Conservation (phyloP, 2,113 vertebrate species). For the Ictidomys tridecemlineatus region DNA sequence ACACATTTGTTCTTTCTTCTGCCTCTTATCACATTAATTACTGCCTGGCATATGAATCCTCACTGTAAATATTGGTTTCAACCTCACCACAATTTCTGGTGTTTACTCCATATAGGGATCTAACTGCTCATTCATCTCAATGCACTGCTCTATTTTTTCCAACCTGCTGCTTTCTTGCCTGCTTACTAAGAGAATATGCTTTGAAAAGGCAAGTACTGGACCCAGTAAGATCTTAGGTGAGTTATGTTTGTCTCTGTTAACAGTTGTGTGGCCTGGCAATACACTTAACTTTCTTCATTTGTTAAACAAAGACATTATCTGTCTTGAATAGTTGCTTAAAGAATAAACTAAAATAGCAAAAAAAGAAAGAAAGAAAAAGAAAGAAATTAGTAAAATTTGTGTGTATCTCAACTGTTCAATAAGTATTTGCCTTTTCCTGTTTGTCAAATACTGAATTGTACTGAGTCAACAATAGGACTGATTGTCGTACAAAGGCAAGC, state of each 20-base stretch:
- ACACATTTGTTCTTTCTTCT: not conserved
- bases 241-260: not conserved
- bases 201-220: not conserved
- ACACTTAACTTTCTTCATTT: not conserved
- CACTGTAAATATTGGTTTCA: not conserved
- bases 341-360: not conserved
- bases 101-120: not conserved
- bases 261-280: not conserved
- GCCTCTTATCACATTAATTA: not conserved
- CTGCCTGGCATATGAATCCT: not conserved
- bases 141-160: not conserved
- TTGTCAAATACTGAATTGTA: not conserved
- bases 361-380: too few species aligned
- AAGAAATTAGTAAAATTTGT: not conserved
- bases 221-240: not conserved
- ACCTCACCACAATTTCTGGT: too few species aligned
- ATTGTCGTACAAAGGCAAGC: not conserved
- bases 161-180: not conserved
- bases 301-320: not conserved
- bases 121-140: not conserved
- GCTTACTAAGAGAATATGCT: not conserved
- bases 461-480: too few species aligned
- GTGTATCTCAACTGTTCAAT: not conserved
- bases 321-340: not conserved
- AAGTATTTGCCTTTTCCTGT: not conserved